Evolutionary conservation across 2,113 vertebrate genomes (phyloP).

Genomic region (Hydrochoerus hydrochaeris): DNA sequence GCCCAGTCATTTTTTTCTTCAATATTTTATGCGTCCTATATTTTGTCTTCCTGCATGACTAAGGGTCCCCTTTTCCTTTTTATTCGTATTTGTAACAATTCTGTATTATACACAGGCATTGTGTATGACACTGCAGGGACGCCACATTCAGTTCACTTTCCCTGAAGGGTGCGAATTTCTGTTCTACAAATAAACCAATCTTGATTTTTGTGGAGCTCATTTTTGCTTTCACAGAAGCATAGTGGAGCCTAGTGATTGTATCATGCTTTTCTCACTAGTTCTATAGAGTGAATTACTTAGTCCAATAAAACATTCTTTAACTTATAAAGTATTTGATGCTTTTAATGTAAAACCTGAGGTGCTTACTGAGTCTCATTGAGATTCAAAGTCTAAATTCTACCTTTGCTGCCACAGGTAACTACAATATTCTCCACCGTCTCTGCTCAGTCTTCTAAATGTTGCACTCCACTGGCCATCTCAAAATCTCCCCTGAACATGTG

Average conservation of each 20-base stretch:
- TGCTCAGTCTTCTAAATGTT: neutral
- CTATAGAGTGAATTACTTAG: neutral
- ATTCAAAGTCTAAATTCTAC: neutral
- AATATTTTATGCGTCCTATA: neutral
- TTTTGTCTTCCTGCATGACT: neutral
- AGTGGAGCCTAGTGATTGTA: neutral
- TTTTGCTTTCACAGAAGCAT: neutral
- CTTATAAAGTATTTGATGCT: neutral
- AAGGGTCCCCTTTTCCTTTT: neutral
- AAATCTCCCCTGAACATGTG: neutral
- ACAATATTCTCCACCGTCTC: neutral
- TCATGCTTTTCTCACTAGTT: neutral
- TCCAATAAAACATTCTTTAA: neutral
- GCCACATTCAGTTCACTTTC: neutral
- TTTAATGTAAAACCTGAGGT: neutral
- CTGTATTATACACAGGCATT: neutral
- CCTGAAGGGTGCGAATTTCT: neutral
- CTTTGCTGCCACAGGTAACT: neutral
- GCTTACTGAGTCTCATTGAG: neutral
- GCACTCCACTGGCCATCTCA: neutral
- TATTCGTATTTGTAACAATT: neutral
- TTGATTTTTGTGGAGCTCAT: neutral
- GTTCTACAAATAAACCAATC: neutral
- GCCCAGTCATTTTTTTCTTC: neutral
- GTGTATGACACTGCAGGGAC: neutral